These are phyloP conservation scores for Micoletzkya japonica DNA, from an alignment of 2,888 invertebrate genomes.

Conservation along the genomic window DNA sequence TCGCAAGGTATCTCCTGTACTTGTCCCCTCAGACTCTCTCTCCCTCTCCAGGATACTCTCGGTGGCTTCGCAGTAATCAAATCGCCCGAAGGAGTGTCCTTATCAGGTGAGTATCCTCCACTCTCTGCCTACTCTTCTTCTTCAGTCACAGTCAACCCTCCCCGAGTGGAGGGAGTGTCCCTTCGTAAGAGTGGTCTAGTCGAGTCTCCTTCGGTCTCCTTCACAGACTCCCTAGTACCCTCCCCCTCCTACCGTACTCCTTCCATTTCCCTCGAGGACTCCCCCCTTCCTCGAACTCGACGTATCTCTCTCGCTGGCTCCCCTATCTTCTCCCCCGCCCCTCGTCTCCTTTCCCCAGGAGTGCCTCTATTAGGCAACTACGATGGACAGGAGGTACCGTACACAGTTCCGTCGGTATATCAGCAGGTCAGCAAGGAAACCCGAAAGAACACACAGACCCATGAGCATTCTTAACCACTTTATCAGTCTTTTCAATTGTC, in stretches of 20 bases:
- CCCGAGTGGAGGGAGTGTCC: neutral
- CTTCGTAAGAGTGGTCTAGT: neutral
- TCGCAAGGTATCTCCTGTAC: no score
- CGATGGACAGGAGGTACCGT: conserved; percentile 17
- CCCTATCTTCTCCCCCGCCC: neutral
- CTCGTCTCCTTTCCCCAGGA: conserved; percentile 8
- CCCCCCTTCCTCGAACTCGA: conserved; percentile 2
- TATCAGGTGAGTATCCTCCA: neutral
- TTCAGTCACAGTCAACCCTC: conserved; percentile 11
- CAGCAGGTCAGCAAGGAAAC: no score
- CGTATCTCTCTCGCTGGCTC: neutral
- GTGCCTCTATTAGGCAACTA: conserved; percentile 18
- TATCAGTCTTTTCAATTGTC: no score
- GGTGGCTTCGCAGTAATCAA: conserved; percentile 2
- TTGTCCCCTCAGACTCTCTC: no score
- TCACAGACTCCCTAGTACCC: no score
- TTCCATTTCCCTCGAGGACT: no score
- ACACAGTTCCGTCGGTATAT: no score
- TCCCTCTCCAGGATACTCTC: conserved; percentile 17
- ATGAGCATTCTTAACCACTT: no score
- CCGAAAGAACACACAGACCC: no score
- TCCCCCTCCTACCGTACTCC: no score
- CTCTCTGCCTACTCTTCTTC: neutral
- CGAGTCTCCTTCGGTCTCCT: neutral
- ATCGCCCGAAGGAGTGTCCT: conserved; percentile 7